Base-by-base conservation (phyloP, 2,797 vertebrate genomes). In the Epinephelus awoara region DNA sequence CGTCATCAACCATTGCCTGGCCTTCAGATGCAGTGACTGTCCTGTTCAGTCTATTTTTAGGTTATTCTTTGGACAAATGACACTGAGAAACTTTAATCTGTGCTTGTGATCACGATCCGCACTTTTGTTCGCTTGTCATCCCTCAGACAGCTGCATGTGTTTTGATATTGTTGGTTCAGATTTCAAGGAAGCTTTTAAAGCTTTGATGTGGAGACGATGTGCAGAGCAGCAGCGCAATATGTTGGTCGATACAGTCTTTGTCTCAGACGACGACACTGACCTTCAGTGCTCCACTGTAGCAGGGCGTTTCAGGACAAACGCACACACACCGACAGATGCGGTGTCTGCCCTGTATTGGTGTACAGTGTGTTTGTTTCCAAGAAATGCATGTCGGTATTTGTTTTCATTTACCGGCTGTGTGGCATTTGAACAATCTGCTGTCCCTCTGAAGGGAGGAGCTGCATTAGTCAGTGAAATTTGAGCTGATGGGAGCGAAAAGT, bases 391-490 rank as follows among this genome's bases (percentile, higher is more conserved):
- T 79, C 42, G 73, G 82, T 85, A 78, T 89, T 91, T 85, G 89
- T 82, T 89, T 84, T 82, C 85, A 56, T 74, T 70, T 21, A 42
- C 25, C 1, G 12, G 44, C 67, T n/a, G 57, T 66, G 56, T 75
- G 57, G 7, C 34, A 40, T 72, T 71, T n/a, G 75, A 84, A 57
- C 73, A 46, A 44, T 61, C 63, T 83, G 83, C 21, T 72, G 59
- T 72, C 15, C 38, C 40, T 56, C 27, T 51, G 25, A 40, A 63
- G 56, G 67, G 55, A 74, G 66, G 2, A 67, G 71, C 56, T 69
- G 73, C 62, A 23, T 84, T 29, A 82, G 67, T 86, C 85, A 46
- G 79, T 80, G 91, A 88, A 85, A 92, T 88, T 7, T 62, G 86
- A 92, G 77, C 80, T 67, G 44, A 79, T 27, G 21, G 40, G 46